Evolutionary conservation across 2,888 invertebrate genomes (phyloP), one percentile per base, ranked within the genome.

Genomic region (Dugesia japonica): DNA sequence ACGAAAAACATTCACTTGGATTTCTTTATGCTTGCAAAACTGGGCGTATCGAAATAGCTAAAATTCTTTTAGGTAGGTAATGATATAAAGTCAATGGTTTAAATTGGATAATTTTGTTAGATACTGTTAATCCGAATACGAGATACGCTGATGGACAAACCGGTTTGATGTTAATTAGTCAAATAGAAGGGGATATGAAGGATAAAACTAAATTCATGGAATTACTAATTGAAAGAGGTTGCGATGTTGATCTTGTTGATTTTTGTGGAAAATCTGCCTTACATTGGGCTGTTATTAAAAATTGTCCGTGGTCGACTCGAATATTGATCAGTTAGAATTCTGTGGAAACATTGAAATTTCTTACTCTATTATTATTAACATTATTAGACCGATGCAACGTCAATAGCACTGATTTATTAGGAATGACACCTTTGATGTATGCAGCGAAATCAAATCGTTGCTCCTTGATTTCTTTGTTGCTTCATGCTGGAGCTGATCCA

Each of bases 401-500:
- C 4, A 56, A 56, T n/a, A 23, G 56, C 7, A 4, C 23, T 9
- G 56, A 56, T 56, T 20, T 56, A 7, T n/a, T 56, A 9, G 56
- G 56, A 56, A 56, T 56, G 56, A 56, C 56, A 9, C 56, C 56
- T 1, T n/a, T 56, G 1, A 56, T 56, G 56, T 56, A 56, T 56
- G 56, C 56, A 56, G 56, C 23, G 4, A 56, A 56, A 56, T 13
- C 9, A 13, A 56, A 56, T 23, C 17, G 1, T 56, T 13, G 20
- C 23, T 13, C 56, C 4, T 4, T 56, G 4, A n/a, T 23, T 56
- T 56, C 56, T 4, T 23, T 56, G 7, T 56, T 56, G 23, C 9
- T 56, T 56, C 56, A 56, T n/a, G 56, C 56, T 7, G 56, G 56
- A 56, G 56, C 56, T 20, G 56, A 56, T 56, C 56, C 56, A 23